Percentiles rank a stretch among this genome's conserved stretches.
Evolutionary conservation across 2,888 invertebrate genomes (phyloP).

Genomic region (Apotomis betuletana): DNA sequence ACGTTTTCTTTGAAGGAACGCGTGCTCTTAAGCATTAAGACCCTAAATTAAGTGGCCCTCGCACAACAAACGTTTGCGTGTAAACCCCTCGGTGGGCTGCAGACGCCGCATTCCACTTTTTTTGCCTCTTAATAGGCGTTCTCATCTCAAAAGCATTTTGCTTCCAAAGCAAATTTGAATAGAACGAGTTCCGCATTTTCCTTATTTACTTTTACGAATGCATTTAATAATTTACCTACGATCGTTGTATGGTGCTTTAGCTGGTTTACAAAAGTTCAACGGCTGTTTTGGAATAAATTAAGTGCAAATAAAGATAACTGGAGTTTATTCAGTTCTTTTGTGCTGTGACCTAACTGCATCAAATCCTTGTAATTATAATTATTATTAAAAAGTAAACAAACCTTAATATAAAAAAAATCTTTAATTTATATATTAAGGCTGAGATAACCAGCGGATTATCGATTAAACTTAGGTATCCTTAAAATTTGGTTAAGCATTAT

Average conservation of each 20-base stretch:
- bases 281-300: background rate
- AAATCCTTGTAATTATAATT: no score
- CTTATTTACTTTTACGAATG: slow-evolving; percentile 42
- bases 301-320: no score
- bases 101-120: slow-evolving; percentile 33
- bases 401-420: no score
- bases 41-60: slow-evolving; percentile 53
- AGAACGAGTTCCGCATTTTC: slow-evolving; percentile 43
- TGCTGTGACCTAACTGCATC: no score
- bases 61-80: slow-evolving; percentile 45
- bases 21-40: slow-evolving; percentile 50
- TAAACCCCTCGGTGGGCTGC: slow-evolving; percentile 43
- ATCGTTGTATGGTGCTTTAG: background rate
- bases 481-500: no score
- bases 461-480: no score
- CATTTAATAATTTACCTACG: slow-evolving; percentile 17
- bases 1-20: slow-evolving; percentile 51
- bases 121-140: slow-evolving; percentile 44
- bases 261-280: background rate
- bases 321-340: no score
- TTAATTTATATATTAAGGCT: no score
- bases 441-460: no score
- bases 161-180: slow-evolving; percentile 47
- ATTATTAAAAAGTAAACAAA: no score
- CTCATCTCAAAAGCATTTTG: slow-evolving; percentile 44